These are phyloP conservation scores for Pagrus major DNA, from an alignment of 2,113 vertebrate species.

Conservation along the genomic window DNA sequence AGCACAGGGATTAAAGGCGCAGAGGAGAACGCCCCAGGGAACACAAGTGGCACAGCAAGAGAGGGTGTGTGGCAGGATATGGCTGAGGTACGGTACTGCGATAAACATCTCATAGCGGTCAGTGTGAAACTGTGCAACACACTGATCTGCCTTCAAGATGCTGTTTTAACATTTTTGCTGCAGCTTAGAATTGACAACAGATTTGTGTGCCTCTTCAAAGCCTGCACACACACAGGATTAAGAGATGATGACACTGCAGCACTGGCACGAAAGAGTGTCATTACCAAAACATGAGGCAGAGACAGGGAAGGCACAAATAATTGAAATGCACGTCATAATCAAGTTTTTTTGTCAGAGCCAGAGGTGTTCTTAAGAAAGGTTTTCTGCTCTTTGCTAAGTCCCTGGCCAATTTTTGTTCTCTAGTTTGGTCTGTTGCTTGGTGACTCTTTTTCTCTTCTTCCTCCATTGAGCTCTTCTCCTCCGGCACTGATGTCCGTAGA, in stretches of 20 bases:
- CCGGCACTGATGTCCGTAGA: no score
- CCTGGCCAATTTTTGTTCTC: no score
- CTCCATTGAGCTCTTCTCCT: no score
- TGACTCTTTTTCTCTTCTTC: no score
- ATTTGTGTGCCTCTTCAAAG: neutral
- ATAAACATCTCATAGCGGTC: slow-evolving; percentile 35
- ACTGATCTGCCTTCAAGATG: neutral
- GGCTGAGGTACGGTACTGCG: slow-evolving; percentile 8
- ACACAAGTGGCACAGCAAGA: slow-evolving; percentile 33
- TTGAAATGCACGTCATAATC: neutral
- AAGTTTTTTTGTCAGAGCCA: neutral
- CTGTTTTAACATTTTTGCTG: neutral
- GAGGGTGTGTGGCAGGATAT: slow-evolving; percentile 6
- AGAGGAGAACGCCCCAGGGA: slow-evolving; percentile 28
- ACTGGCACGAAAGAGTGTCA: neutral
- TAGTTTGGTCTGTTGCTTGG: no score
- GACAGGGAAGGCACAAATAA: slow-evolving; percentile 5
- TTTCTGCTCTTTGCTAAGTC: neutral
- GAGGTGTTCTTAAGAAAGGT: neutral
- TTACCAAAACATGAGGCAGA: slow-evolving; percentile 19
- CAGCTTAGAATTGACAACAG: neutral
- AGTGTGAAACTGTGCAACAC: slow-evolving; percentile 4
- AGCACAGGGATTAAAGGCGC: slow-evolving; percentile 42
- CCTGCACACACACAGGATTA: neutral
- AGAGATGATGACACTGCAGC: neutral